These are phyloP conservation scores for Chrysocyon brachyurus DNA, from an alignment of 2,797 vertebrate species.

Conservation along the genomic window DNA sequence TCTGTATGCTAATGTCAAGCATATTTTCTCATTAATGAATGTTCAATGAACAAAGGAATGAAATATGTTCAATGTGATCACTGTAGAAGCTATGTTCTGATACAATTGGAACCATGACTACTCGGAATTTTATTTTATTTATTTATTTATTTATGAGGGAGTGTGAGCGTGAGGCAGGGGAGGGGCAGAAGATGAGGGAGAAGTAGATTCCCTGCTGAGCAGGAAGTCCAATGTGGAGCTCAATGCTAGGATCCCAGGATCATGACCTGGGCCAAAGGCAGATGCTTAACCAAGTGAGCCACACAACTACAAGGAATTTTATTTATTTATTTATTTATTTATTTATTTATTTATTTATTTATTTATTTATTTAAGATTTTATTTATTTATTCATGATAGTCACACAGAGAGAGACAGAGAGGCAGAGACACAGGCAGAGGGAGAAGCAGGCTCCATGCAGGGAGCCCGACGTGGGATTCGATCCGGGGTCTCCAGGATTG, in stretches of 20 bases:
- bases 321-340: neutral
- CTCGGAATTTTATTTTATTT: neutral
- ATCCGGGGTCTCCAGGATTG: too few species aligned
- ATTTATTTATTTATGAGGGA: neutral
- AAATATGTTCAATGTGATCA: neutral
- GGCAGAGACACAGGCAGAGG: too few species aligned
- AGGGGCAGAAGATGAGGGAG: neutral
- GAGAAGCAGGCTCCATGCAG: too few species aligned
- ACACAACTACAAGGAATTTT: neutral
- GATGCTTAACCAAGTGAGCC: neutral
- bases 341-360: too few species aligned
- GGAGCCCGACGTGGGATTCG: too few species aligned
- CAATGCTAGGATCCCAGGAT: neutral
- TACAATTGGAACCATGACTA: neutral
- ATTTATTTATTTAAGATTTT: too few species aligned
- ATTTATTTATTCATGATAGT: too few species aligned
- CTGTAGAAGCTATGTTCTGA: neutral
- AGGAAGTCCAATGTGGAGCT: neutral
- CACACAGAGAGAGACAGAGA: too few species aligned
- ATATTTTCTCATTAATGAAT: neutral
- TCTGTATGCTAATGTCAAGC: neutral
- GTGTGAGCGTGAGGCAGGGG: neutral
- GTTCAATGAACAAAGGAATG: neutral
- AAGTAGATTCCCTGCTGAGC: neutral
- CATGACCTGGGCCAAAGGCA: neutral